A percentile compares a stretch with the other conserved stretches of the same genome.
phyloP scores from a whole-genome alignment of 2,797 vertebrate species.

The Okamejei kenojei region DNA sequence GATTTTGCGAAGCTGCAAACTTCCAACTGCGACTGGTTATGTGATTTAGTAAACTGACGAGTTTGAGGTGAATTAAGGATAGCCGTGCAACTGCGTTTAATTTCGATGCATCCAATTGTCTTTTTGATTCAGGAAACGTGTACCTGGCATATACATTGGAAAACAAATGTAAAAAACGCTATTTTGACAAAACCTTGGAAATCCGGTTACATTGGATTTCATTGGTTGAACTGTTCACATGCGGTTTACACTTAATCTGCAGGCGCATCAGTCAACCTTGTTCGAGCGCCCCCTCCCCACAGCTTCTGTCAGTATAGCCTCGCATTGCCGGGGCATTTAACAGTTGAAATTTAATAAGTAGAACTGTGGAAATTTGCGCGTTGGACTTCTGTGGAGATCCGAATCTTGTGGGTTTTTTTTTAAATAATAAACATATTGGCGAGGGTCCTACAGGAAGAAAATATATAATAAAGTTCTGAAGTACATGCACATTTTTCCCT shows the following conservation, averaged over 20 bases:
- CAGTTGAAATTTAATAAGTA: neutral
- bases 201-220: neutral
- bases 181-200: neutral
- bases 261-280: neutral
- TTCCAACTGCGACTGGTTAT: neutral
- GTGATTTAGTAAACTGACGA: neutral
- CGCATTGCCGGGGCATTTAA: neutral
- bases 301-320: neutral
- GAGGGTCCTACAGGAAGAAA: neutral
- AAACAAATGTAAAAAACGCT: neutral
- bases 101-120: neutral
- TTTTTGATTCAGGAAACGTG: neutral
- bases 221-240: constrained; percentile 10
- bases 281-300: constrained; percentile 32
- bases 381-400: neutral
- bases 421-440: neutral
- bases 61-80: neutral
- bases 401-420: neutral
- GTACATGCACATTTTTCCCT: neutral
- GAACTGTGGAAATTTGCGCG: neutral
- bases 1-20: neutral
- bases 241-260: neutral
- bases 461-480: neutral
- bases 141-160: too few species aligned
- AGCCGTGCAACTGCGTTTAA: neutral